Conservation (phyloP, 2,113 vertebrate genomes). For the Aegotheles bennettii region DNA sequence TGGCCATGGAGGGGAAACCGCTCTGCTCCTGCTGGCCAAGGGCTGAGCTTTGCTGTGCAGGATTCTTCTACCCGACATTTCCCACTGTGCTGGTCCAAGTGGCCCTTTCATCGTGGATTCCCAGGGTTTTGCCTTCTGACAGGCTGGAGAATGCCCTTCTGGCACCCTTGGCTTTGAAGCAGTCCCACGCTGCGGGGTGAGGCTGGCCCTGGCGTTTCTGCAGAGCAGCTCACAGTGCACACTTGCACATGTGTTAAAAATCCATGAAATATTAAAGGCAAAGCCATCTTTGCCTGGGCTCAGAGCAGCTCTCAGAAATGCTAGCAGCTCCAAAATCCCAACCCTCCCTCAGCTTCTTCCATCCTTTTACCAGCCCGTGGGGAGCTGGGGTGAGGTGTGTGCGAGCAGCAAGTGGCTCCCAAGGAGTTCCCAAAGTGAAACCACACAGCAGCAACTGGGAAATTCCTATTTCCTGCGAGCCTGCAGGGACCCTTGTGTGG, state of each 20-base stretch:
- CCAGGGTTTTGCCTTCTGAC: background rate
- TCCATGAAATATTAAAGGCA: slow-evolving; percentile 1
- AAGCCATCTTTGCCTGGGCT: background rate
- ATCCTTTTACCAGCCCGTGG: background rate
- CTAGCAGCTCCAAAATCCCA: background rate
- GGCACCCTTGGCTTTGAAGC: slow-evolving; percentile 16
- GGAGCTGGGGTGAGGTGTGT: background rate
- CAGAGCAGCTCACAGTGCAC: background rate
- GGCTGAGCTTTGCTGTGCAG: background rate
- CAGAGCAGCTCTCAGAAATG: background rate
- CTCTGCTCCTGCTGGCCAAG: background rate
- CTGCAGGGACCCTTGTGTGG: background rate
- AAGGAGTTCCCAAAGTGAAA: background rate
- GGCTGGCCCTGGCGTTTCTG: background rate
- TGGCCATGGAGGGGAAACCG: background rate
- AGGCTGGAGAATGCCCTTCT: background rate
- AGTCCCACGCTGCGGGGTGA: background rate
- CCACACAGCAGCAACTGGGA: background rate
- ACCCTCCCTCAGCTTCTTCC: background rate
- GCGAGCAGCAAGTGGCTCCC: fast-evolving
- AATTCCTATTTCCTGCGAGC: background rate
- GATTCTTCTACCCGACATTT: background rate
- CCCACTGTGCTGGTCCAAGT: background rate
- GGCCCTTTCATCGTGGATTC: background rate
- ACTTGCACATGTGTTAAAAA: background rate